phyloP scores from a whole-genome alignment of 2,113 vertebrate genomes.

The Felis chaus region DNA sequence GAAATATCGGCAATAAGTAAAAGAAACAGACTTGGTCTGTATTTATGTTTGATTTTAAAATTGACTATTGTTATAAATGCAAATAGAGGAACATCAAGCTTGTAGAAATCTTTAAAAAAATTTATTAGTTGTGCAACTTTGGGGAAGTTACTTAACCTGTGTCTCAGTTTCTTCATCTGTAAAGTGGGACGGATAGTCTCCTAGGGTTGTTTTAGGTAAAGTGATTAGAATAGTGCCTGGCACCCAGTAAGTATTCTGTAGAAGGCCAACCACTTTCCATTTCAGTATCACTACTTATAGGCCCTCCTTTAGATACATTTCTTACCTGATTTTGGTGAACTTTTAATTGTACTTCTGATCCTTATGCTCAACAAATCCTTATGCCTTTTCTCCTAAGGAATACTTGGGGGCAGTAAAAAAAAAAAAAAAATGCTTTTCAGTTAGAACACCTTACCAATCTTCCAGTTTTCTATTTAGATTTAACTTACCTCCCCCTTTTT shows the following conservation, averaged over 20 bases:
- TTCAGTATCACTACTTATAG: background rate
- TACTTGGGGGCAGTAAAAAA: slow-evolving; percentile 31
- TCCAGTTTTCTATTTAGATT: background rate
- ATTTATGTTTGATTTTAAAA: slow-evolving; percentile 51
- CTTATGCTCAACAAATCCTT: background rate
- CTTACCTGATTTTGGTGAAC: background rate
- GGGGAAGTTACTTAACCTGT: background rate
- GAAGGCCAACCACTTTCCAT: background rate
- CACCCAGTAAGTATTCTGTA: background rate
- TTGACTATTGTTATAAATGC: background rate
- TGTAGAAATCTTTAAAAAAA: slow-evolving; percentile 41
- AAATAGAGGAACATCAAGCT: background rate
- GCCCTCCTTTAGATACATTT: background rate
- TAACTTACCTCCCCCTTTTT: background rate
- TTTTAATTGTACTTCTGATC: slow-evolving; percentile 38
- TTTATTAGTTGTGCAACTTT: background rate
- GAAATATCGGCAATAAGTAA: background rate
- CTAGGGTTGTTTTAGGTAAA: background rate
- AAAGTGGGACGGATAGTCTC: background rate
- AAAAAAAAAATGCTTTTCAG: background rate
- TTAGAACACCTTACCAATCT: background rate
- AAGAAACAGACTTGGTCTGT: background rate
- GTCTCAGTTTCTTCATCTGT: background rate
- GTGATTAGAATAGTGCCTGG: background rate
- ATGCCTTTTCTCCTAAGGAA: background rate